Evolutionary conservation across 2,888 invertebrate species (phyloP).

Genomic region (Ormia ochracea): DNA sequence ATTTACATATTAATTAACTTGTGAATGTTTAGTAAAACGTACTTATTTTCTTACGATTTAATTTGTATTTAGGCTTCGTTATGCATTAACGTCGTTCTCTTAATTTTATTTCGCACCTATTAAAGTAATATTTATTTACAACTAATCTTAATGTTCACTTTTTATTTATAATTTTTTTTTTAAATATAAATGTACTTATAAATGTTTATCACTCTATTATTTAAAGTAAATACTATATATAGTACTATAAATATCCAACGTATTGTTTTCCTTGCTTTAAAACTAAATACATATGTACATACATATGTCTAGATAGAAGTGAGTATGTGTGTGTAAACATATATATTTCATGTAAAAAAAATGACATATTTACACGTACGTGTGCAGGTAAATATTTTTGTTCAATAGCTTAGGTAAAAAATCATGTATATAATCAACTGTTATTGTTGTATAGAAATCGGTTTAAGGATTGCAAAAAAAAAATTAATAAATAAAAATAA

Average conservation of each 20-base stretch:
- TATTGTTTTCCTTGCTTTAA: too few species aligned
- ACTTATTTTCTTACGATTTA: background rate
- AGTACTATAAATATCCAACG: background rate
- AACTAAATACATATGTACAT: too few species aligned
- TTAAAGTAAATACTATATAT: background rate
- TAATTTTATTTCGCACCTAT: background rate
- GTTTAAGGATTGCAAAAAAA: too few species aligned
- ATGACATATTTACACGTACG: too few species aligned
- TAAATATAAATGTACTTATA: background rate
- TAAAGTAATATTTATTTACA: background rate
- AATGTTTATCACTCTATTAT: background rate
- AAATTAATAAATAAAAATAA: too few species aligned
- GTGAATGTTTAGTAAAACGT: background rate
- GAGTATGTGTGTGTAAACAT: too few species aligned
- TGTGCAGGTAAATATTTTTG: too few species aligned
- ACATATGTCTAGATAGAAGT: too few species aligned
- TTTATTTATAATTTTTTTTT: background rate
- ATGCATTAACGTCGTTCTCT: background rate
- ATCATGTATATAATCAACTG: too few species aligned
- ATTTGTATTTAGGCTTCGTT: background rate
- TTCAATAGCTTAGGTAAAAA: too few species aligned
- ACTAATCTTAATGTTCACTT: background rate
- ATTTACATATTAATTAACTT: background rate
- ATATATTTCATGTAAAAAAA: too few species aligned
- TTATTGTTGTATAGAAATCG: too few species aligned